A percentile compares a stretch with the other conserved stretches of the same genome.
phyloP scores from a whole-genome alignment of 2,797 vertebrate genomes.

The Sebastes reedi region DNA sequence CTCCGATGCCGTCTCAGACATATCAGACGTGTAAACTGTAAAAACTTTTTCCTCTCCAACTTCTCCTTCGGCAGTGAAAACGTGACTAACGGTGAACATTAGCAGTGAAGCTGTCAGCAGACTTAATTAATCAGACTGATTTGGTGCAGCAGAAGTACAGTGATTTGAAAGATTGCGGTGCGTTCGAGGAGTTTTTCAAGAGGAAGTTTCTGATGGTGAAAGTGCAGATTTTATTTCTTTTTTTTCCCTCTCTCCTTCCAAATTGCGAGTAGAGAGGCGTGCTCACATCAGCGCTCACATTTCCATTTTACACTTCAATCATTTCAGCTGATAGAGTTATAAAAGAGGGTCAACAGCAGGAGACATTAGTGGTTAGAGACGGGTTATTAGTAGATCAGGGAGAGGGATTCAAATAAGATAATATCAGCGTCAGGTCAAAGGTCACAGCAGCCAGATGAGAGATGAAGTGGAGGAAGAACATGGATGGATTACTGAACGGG shows the following conservation, averaged over 20 bases:
- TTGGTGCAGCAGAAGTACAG: slow-evolving; percentile 41
- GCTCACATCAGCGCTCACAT: slow-evolving; percentile 8
- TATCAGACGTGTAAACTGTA: background rate
- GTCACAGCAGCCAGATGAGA: background rate
- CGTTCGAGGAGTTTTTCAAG: slow-evolving; percentile 48
- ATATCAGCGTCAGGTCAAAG: background rate
- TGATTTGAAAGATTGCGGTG: slow-evolving; percentile 50
- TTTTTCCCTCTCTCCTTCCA: background rate
- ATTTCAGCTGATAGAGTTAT: background rate
- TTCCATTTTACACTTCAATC: slow-evolving; percentile 48
- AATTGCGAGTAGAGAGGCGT: slow-evolving; percentile 27
- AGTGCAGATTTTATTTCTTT: background rate
- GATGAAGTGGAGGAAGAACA: background rate
- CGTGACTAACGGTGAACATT: background rate
- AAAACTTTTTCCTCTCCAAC: background rate
- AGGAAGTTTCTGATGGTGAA: slow-evolving; percentile 46
- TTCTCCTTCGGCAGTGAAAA: background rate
- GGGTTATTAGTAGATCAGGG: background rate
- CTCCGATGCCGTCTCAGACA: background rate
- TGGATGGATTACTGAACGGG: background rate
- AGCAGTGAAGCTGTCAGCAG: slow-evolving; percentile 10
- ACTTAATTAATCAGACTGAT: slow-evolving; percentile 55
- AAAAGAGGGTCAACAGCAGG: background rate
- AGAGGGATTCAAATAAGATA: background rate
- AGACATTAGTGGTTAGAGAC: background rate